Evolutionary conservation across 2,888 invertebrate species (phyloP).

Genomic region (Pterobdella sp.): DNA sequence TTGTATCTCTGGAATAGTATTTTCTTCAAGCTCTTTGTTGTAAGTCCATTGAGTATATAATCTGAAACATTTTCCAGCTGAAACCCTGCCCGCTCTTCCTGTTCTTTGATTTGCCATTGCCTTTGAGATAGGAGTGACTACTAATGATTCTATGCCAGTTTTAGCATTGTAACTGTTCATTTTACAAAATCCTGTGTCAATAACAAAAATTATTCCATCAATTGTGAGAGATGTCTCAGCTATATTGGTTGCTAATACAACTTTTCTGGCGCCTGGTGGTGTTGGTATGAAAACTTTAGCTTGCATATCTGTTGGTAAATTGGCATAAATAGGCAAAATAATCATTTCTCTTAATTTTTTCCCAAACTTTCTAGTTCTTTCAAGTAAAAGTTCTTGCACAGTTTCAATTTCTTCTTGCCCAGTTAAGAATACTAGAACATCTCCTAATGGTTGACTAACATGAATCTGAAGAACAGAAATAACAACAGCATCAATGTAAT

Average conservation of each 20-base stretch:
- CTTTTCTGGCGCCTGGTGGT: slow-evolving; percentile 87
- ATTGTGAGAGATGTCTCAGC: slow-evolving; percentile 98
- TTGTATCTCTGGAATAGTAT: slow-evolving; percentile 95
- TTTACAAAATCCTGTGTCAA: slow-evolving; percentile 98
- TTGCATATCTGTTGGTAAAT: slow-evolving; percentile 96
- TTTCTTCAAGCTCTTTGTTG: slow-evolving; percentile 93
- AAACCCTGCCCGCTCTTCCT: slow-evolving; percentile 86
- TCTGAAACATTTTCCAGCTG: slow-evolving; percentile 89
- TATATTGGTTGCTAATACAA: slow-evolving; percentile 91
- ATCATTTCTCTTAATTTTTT: slow-evolving; percentile 84
- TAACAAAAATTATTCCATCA: slow-evolving; percentile 95
- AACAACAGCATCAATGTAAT: slow-evolving; percentile 96
- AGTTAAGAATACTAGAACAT: slow-evolving; percentile 90
- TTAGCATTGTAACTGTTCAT: slow-evolving; percentile 95
- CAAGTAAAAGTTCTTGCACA: slow-evolving; percentile 56
- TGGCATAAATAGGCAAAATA: slow-evolving; percentile 92
- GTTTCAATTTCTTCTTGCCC: slow-evolving; percentile 59
- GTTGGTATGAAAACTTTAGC: slow-evolving; percentile 97
- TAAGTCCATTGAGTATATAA: slow-evolving; percentile 97
- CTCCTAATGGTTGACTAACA: slow-evolving; percentile 89
- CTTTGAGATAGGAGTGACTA: slow-evolving; percentile 96
- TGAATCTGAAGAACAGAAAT: slow-evolving; percentile 95
- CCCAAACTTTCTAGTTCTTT: slow-evolving; percentile 81
- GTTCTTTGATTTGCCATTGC: slow-evolving; percentile 92
- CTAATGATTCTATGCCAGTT: slow-evolving; percentile 95